Percentiles rank a stretch among this genome's conserved stretches.
phyloP scores from a whole-genome alignment of 1,140 invertebrate genomes.

The Bombus terrestris region DNA sequence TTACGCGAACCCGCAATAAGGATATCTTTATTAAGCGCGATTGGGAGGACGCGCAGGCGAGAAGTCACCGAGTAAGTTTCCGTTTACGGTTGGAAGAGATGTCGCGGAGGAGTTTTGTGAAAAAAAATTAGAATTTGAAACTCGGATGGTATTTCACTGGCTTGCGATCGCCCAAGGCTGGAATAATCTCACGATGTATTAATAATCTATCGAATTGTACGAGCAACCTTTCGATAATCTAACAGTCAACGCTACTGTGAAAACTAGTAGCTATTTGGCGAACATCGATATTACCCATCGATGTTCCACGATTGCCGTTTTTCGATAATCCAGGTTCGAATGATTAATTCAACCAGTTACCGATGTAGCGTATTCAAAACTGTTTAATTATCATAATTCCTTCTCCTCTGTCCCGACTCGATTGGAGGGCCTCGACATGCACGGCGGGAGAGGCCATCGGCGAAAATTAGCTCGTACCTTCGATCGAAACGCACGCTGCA shows the following conservation, averaged over 20 bases:
- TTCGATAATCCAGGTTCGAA: no score
- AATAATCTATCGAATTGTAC: not conserved
- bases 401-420: not conserved
- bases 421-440: not conserved
- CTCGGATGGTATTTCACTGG: no score
- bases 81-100: slow-evolving; percentile 20
- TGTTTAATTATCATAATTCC: slow-evolving; percentile 38
- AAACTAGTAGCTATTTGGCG: not conserved
- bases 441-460: not conserved
- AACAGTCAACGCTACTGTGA: no score
- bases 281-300: not conserved
- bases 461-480: not conserved
- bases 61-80: slow-evolving; percentile 47
- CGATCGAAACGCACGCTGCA: not conserved
- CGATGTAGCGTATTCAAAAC: not conserved
- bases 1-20: slow-evolving; percentile 54
- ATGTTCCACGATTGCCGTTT: not conserved
- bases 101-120: not conserved
- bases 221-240: not conserved
- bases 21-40: slow-evolving; percentile 68
- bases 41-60: not conserved
- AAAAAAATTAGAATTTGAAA: not conserved
- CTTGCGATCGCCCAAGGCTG: not conserved
- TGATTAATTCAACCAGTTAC: slow-evolving; percentile 19
- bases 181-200: not conserved